These are phyloP conservation scores for Peromyscus nudipes DNA, from an alignment of 2,797 vertebrate species.

Conservation along the genomic window DNA sequence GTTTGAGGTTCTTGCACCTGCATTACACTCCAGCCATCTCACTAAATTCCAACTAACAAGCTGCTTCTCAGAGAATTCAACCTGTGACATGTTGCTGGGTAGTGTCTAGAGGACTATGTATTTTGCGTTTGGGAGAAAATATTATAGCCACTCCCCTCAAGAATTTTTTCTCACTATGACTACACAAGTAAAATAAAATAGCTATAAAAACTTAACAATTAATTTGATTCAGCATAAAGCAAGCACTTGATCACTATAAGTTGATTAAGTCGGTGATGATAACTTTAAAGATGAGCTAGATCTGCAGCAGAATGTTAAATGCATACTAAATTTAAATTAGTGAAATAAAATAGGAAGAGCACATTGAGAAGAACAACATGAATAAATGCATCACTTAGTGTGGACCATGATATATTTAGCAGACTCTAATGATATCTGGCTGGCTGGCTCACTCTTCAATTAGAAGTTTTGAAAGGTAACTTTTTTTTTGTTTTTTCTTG, in stretches of 20 bases:
- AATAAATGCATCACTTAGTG: not conserved
- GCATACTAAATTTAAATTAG: constrained; percentile 33
- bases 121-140: constrained; percentile 32
- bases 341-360: not conserved
- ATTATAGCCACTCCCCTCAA: not conserved
- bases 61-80: constrained; percentile 34
- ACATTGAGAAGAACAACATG: not conserved
- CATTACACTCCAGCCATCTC: not conserved
- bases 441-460: not conserved
- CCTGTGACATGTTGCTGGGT: not conserved
- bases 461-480: not conserved
- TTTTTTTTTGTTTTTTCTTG: not conserved
- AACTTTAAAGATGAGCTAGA: not conserved
- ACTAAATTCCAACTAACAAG: constrained; percentile 25
- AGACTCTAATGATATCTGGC: not conserved
- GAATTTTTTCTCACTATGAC: not conserved
- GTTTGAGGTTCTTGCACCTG: not conserved
- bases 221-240: not conserved
- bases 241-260: not conserved
- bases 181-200: not conserved
- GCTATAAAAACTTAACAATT: not conserved
- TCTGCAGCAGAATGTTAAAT: not conserved
- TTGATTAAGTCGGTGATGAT: constrained; percentile 17
- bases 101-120: not conserved
- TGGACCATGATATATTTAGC: not conserved